Conservation (phyloP, 2,888 invertebrate genomes). For the Drosophila fulvimacula region DNA sequence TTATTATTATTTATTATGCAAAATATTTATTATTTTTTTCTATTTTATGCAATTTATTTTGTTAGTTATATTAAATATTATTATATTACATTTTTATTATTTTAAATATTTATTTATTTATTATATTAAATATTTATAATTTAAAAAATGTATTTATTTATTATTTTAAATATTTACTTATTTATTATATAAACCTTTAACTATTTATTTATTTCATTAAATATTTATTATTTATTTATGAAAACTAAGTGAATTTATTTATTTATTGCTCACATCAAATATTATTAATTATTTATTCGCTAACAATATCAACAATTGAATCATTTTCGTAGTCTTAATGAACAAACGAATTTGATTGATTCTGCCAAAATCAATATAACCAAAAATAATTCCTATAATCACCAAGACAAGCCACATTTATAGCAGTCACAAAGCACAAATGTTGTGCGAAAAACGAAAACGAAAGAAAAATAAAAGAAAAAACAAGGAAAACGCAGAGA, state of each 20-base stretch:
- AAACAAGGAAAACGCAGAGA: slow-evolving; percentile 7
- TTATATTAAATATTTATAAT: too few relatives aligned
- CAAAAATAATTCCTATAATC: not conserved
- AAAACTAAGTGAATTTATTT: too few relatives aligned
- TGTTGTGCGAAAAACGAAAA: slow-evolving; percentile 9
- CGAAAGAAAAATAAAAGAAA: not conserved
- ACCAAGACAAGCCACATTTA: not conserved
- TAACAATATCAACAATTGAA: not conserved
- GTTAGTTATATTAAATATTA: too few relatives aligned
- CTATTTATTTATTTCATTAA: not conserved
- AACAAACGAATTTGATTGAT: not conserved
- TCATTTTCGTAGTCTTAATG: not conserved
- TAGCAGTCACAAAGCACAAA: not conserved
- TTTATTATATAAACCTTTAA: not conserved
- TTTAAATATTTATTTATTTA: too few relatives aligned
- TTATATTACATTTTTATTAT: too few relatives aligned
- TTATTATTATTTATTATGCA: too few relatives aligned
- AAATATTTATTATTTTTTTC: too few relatives aligned
- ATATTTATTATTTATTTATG: not conserved
- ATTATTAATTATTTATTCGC: not conserved
- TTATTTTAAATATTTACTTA: too few relatives aligned
- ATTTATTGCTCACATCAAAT: not conserved
- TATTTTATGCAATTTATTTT: too few relatives aligned
- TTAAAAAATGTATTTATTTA: too few relatives aligned
- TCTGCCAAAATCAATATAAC: not conserved